Evolutionary conservation across 2,888 invertebrate species (phyloP), one percentile per base, ranked within the genome.

Genomic region (Torymus auratus): DNA sequence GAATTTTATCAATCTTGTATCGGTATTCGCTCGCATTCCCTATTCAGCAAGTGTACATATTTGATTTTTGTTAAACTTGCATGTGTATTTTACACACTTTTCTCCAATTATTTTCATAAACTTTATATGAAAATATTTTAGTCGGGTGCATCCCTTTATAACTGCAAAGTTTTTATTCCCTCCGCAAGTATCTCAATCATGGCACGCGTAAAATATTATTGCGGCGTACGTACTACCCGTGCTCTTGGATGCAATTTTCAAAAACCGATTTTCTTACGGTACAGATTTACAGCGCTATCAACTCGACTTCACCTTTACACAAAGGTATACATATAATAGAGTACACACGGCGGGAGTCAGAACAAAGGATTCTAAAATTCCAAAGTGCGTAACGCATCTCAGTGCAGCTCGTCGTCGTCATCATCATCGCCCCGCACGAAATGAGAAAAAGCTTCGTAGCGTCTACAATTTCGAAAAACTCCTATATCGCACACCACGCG

Each of bases 231-330:
- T 28, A 28, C 28, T 28, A 2, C 41, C 7, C 41, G 17, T 17
- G 11, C 7, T 23, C 28, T 20, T 55, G 56, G 60, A 52, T 53
- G 78, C 61, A 78, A 72, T 78, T 78, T 74, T 69, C 65, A 58
- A 64, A 74, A 79, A 73, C 52, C 74, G 61, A 67, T 78, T 78
- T 72, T 71, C 78, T 70, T 72, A 70, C 70, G 79, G 69, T 73
- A 56, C 62, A 58, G 62, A 69, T 70, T 78, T 72, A 72, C 65
- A 52, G 55, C 78, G 65, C 77, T 58, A 68, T 65, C 71, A 58
- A 71, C 28, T 23, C 55, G 62, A 52, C 14, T n/a, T 61, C 20
- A 7, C 41, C 23, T 62, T 68, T 50, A 4, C 58, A 5, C 60
- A 41, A 53, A 60, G 68, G 56, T 0, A 41, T 41, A 41, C 7